Base-by-base conservation (phyloP, 2,888 invertebrate genomes). In the Ellobium chinense region DNA sequence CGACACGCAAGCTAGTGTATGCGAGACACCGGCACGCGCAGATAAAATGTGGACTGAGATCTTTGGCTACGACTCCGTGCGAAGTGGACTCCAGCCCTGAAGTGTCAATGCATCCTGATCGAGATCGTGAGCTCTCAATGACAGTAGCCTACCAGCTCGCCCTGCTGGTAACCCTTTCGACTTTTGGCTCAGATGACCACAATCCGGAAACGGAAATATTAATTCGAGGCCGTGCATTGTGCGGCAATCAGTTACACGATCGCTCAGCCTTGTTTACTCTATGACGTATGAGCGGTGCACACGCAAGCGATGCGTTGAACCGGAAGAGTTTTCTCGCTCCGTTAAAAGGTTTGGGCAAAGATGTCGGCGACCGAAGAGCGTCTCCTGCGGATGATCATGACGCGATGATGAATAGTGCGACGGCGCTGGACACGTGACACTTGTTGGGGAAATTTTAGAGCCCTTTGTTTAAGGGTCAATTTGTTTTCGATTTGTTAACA, bases 251-350 rank as follows among this genome's bases (percentile, higher is more conserved):
- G 46, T 54, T 34, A 63, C 66, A 27, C 68, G n/a, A 29, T 46
- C n/a, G 12, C 63, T 58, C 37, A 12, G 29, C 37, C 68, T 78
- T 36, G 69, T 78, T 78, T 62, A 46, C 54, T 27, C 7, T 46
- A 31, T 76, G 27, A 76, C 27, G 66, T 66, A 76, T 56, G n/a
- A 36, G 34, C n/a, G 63, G 24, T 56, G 66, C 34, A 36, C 76
- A 76, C 66, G 76, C 54, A 1, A 76, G n/a, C 65, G 24, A 27
- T 56, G 29, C 62, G 69, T 31, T 31, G 14, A 46, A 46, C 39
- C 78, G 78, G 78, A 78, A 78, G 58, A 29, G 69, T 69, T 60
- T 78, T 62, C 39, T 70, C 34, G 34, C 46, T 2, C 5, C 36
- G 78, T 62, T 78, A 36, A 77, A 77, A 77, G 77, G 18, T 24